Evolutionary conservation across 2,888 invertebrate species (phyloP).

Genomic region (Chrysina gloriosa): DNA sequence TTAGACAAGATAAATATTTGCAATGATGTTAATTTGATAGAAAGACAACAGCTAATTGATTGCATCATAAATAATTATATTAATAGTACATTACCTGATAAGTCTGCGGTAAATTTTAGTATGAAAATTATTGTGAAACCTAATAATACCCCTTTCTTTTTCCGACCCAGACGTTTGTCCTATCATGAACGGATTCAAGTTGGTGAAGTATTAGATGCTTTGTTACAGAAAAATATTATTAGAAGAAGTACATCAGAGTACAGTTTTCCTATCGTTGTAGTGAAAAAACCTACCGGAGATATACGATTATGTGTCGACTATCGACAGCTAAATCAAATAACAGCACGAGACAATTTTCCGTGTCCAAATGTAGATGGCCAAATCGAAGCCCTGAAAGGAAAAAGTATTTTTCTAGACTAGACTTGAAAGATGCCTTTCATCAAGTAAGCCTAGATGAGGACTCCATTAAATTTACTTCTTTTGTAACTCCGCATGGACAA

Average conservation of each 20-base stretch:
- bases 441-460: constrained; percentile 24
- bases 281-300: background rate
- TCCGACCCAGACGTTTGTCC: constrained; percentile 35
- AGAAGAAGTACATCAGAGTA: constrained; percentile 1
- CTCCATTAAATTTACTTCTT: constrained; percentile 16
- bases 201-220: constrained; percentile 40
- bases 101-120: background rate
- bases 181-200: constrained; percentile 43
- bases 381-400: constrained; percentile 14
- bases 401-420: constrained; percentile 8
- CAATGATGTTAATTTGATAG: constrained; percentile 2
- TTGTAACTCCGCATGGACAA: constrained; percentile 30
- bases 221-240: constrained; percentile 30
- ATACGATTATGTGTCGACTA: constrained; percentile 1
- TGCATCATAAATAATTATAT: background rate
- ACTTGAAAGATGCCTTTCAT: constrained; percentile 35
- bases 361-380: constrained; percentile 18
- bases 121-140: constrained; percentile 12
- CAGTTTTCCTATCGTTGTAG: background rate
- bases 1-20: constrained; percentile 1
- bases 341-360: constrained; percentile 3
- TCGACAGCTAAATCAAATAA: constrained; percentile 1
- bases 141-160: constrained; percentile 1
- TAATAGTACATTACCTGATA: background rate
- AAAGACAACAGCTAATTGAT: constrained; percentile 16